Percentiles rank a stretch among this genome's conserved stretches.
Conservation (phyloP, 2,113 vertebrate genomes). For the Oreocharis arfaki region DNA sequence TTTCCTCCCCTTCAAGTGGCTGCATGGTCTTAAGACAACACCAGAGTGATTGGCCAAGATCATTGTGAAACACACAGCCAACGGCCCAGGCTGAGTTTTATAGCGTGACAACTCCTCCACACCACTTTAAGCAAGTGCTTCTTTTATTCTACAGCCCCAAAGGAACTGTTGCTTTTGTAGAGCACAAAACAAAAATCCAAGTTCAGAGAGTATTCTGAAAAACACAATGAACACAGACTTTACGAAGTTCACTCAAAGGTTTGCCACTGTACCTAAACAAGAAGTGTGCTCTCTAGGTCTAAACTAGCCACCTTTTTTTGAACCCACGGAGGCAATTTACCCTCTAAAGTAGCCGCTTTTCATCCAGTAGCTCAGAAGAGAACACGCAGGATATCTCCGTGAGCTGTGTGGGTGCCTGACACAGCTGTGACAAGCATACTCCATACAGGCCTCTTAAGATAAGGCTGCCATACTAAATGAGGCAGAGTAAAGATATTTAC, state of each 20-base stretch:
- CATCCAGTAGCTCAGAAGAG: background rate
- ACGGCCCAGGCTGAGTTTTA: background rate
- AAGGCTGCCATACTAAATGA: rapidly evolving
- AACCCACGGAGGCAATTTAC: background rate
- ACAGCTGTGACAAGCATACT: background rate
- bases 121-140: background rate
- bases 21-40: background rate
- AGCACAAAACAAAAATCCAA: background rate
- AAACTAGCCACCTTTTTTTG: background rate
- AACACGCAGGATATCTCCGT: rapidly evolving
- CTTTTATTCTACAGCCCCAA: background rate
- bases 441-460: background rate
- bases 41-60: rapidly evolving
- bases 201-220: background rate
- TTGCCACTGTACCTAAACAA: background rate
- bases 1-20: background rate
- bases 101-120: background rate
- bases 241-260: background rate
- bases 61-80: background rate
- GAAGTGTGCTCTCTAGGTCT: background rate
- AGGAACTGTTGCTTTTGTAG: background rate
- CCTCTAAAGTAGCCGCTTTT: background rate
- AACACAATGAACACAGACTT: background rate
- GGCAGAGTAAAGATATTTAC: background rate
- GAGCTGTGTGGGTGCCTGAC: background rate